A percentile compares a stretch with the other conserved stretches of the same genome.
These are phyloP conservation scores for Heloderma charlesbogerti DNA, from an alignment of 2,113 vertebrate genomes.

Conservation along the genomic window DNA sequence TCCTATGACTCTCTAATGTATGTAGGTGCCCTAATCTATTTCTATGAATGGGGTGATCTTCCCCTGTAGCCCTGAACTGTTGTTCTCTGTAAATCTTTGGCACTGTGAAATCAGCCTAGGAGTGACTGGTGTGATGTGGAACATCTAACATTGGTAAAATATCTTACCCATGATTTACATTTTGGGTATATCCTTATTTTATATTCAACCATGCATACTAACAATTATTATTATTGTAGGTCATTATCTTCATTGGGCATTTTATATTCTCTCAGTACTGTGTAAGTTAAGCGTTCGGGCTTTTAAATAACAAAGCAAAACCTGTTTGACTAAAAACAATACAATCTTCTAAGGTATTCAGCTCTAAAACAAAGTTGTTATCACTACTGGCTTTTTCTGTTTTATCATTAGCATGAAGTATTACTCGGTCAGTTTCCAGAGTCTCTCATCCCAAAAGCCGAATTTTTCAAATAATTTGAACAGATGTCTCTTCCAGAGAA, in stretches of 20 bases:
- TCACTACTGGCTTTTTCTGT: no score
- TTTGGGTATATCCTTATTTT: neutral
- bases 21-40: neutral
- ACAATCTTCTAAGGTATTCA: no score
- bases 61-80: neutral
- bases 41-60: neutral
- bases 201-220: neutral
- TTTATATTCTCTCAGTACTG: no score
- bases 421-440: no score
- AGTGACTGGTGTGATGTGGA: neutral
- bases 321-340: no score
- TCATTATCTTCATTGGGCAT: neutral
- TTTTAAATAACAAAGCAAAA: no score
- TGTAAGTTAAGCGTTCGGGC: no score
- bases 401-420: no score
- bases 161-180: neutral
- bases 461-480: neutral
- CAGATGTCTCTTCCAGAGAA: neutral
- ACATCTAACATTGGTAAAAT: neutral
- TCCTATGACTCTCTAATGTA: neutral
- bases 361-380: no score
- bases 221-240: no score
- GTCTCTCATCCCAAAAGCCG: neutral
- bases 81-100: neutral
- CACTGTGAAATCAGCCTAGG: neutral